Conservation (phyloP, 92 coral and sea anemone species). For the Micromussa lordhowensis region DNA sequence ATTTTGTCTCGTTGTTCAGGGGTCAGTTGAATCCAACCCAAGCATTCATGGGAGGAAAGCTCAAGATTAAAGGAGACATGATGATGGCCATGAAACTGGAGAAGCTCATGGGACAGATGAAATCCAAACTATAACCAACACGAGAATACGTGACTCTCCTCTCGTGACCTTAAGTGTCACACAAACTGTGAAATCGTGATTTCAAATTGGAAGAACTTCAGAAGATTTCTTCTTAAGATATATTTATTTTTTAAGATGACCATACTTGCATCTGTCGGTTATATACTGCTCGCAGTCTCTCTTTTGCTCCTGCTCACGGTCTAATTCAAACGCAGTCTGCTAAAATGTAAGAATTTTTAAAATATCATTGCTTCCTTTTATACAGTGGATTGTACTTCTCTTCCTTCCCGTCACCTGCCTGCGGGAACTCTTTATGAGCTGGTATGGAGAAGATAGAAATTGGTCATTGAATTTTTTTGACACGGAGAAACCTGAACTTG, state of each 20-base stretch:
- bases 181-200: background rate
- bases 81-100: slow-evolving; percentile 95
- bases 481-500: background rate
- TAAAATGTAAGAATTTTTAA: background rate
- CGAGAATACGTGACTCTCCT: background rate
- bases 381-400: too few relatives aligned
- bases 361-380: background rate
- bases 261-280: background rate
- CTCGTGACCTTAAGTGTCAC: background rate
- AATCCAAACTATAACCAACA: slow-evolving; percentile 69
- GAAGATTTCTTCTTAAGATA: background rate
- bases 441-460: background rate
- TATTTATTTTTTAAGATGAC: background rate
- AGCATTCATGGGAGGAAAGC: slow-evolving; percentile 92
- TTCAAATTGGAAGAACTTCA: background rate
- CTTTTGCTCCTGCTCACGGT: too few relatives aligned
- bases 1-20: slow-evolving; percentile 86
- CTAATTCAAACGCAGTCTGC: background rate
- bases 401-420: background rate
- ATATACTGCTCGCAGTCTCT: too few relatives aligned
- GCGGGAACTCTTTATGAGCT: background rate
- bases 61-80: slow-evolving; percentile 91
- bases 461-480: background rate
- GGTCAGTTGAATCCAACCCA: slow-evolving; percentile 92
- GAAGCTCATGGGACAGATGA: slow-evolving; percentile 84